phyloP scores from a whole-genome alignment of 2,797 vertebrate species.

The Bradypus variegatus region DNA sequence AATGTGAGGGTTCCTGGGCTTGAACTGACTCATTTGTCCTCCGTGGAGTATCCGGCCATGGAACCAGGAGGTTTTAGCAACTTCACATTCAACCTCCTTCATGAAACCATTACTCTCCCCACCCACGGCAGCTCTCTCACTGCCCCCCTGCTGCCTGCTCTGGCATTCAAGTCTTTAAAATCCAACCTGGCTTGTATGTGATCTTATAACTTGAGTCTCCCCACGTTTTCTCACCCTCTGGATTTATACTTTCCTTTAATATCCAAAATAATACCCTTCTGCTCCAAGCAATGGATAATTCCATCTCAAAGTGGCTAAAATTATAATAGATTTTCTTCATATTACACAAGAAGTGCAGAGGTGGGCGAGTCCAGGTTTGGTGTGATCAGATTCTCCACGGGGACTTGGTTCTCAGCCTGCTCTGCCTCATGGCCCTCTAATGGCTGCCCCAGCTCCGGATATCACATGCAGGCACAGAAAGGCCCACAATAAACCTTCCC shows the following conservation, averaged over 20 bases:
- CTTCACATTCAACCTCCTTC: neutral
- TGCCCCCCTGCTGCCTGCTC: neutral
- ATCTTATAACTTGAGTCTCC: neutral
- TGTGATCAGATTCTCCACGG: neutral
- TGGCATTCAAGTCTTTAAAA: neutral
- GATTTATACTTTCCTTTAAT: slow-evolving; percentile 29
- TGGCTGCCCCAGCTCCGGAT: neutral
- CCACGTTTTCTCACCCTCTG: neutral
- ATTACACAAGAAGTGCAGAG: neutral
- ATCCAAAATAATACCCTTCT: neutral
- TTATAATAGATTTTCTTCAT: neutral
- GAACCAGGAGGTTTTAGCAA: neutral
- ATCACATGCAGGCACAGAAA: neutral
- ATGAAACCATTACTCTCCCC: neutral
- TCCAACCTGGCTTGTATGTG: neutral
- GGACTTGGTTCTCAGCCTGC: neutral
- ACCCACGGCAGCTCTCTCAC: neutral
- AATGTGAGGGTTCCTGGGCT: neutral
- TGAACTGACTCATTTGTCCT: neutral
- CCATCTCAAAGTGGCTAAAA: neutral
- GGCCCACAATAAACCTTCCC: neutral
- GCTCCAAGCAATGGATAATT: neutral
- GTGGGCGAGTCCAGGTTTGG: neutral
- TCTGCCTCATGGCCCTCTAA: neutral
- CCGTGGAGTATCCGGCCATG: neutral